phyloP scores from a whole-genome alignment of 2,888 invertebrate genomes.

The Xestobium rufovillosum region DNA sequence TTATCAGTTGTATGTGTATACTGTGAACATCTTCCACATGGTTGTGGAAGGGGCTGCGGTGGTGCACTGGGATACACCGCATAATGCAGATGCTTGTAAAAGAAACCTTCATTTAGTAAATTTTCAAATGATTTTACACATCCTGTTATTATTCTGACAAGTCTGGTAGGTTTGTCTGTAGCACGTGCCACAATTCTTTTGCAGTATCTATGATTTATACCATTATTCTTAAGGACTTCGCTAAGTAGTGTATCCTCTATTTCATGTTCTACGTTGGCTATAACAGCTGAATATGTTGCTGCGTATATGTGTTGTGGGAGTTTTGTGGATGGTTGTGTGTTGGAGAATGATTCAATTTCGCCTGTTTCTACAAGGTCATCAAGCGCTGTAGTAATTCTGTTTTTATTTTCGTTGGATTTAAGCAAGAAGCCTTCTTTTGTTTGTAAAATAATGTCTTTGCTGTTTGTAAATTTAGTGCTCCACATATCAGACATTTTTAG shows the following conservation, averaged over 20 bases:
- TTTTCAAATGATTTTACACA: background rate
- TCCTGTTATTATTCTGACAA: slow-evolving; percentile 2
- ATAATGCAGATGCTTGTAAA: slow-evolving; percentile 1
- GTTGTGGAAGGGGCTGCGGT: slow-evolving; percentile 6
- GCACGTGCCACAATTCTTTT: no score
- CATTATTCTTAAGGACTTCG: background rate
- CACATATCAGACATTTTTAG: slow-evolving; percentile 3
- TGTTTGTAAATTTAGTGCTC: background rate
- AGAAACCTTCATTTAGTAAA: background rate
- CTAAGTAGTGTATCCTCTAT: background rate
- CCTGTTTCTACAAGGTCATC: slow-evolving; percentile 1
- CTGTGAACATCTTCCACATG: slow-evolving; percentile 4
- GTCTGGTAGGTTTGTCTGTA: no score
- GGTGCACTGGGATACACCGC: slow-evolving; percentile 3
- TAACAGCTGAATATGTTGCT: slow-evolving; percentile 3
- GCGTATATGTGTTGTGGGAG: background rate
- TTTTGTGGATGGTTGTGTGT: no score
- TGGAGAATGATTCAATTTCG: no score
- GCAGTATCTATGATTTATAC: no score
- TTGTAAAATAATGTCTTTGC: background rate
- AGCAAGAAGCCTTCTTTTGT: background rate
- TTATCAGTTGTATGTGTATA: slow-evolving; percentile 6
- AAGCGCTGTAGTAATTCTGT: background rate
- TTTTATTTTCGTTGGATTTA: background rate
- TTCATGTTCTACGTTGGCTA: slow-evolving; percentile 3